phyloP scores from a whole-genome alignment of 2,113 vertebrate species.

The Corythoichthys intestinalis region DNA sequence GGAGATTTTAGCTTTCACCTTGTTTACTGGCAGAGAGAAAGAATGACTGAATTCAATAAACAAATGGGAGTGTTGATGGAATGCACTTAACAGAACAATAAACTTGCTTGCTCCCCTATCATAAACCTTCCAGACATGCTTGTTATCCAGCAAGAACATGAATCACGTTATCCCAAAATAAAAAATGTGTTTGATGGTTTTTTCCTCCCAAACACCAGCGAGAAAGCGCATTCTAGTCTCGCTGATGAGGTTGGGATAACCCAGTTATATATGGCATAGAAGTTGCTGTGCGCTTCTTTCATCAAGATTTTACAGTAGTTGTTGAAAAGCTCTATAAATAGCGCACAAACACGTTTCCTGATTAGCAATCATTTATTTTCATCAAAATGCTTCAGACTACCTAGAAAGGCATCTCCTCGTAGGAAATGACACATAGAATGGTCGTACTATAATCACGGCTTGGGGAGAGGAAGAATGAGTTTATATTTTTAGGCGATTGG shows the following conservation, averaged over 20 bases:
- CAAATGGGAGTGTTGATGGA: conserved; percentile 4
- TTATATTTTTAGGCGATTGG: too few species aligned
- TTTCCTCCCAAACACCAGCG: neutral
- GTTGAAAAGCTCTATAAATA: conserved; percentile 20
- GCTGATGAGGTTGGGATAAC: conserved; percentile 10
- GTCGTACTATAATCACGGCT: too few species aligned
- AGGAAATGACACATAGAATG: too few species aligned
- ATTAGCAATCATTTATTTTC: too few species aligned
- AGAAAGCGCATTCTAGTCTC: conserved; percentile 13
- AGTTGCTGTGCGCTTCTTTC: conserved; percentile 1
- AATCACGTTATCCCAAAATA: conserved; percentile 28
- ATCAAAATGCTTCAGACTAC: too few species aligned
- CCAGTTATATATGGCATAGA: conserved; percentile 5
- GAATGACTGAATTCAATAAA: conserved; percentile 35
- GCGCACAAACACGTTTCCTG: neutral
- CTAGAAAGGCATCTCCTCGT: too few species aligned
- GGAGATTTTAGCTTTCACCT: conserved; percentile 34
- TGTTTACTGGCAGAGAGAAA: conserved; percentile 21
- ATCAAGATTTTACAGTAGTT: conserved; percentile 4
- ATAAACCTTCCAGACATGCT: conserved; percentile 6
- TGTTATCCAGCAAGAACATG: conserved; percentile 11
- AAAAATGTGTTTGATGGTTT: neutral
- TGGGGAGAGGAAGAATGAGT: too few species aligned
- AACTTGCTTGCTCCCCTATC: conserved; percentile 1
- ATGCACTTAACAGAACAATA: neutral